Conservation (phyloP, 64 coral and sea anemone species). For the Stylophora pistillata region DNA sequence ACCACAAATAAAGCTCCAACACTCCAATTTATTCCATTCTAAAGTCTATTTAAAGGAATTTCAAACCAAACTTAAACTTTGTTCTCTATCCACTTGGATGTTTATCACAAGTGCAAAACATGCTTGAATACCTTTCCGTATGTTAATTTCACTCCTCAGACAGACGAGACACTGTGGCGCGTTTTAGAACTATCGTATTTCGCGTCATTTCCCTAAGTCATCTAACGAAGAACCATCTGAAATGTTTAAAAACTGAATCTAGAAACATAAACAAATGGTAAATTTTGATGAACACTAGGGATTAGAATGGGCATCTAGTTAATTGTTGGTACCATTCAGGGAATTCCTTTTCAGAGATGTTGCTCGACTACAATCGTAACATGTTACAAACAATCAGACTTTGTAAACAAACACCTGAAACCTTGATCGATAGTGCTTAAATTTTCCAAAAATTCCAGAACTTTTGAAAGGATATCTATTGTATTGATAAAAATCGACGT, state of each 20-base stretch:
- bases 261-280: neutral
- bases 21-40: too few species aligned
- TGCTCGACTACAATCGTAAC: neutral
- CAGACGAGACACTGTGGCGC: too few species aligned
- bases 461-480: neutral
- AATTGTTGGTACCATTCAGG: neutral
- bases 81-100: too few species aligned
- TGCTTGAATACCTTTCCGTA: too few species aligned
- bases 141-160: too few species aligned
- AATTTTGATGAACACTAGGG: neutral
- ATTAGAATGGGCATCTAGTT: neutral
- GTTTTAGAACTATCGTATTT: too few species aligned
- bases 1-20: too few species aligned
- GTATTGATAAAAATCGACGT: too few species aligned
- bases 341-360: constrained; percentile 18
- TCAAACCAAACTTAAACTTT: too few species aligned
- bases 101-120: too few species aligned
- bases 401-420: constrained; percentile 8
- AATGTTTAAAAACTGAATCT: neutral
- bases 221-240: neutral
- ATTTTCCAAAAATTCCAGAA: neutral
- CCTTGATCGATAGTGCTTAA: neutral
- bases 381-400: neutral
- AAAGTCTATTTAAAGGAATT: too few species aligned
- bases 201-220: neutral